Conservation (phyloP, 2,888 invertebrate genomes). For the Hanleya hanleyi region DNA sequence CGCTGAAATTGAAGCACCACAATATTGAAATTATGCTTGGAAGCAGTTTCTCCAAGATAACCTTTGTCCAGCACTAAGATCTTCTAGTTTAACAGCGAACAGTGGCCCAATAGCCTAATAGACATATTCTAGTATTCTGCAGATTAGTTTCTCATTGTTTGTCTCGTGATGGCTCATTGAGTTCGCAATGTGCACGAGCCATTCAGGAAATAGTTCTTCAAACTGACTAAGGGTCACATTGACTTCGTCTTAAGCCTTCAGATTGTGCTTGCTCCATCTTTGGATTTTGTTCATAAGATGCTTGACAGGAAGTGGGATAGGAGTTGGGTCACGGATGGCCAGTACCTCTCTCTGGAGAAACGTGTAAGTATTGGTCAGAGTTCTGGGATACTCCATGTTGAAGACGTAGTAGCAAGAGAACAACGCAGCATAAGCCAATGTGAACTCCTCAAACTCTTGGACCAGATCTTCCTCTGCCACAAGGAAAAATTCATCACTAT, state of each 20-base stretch:
- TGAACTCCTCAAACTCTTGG: constrained; percentile 68
- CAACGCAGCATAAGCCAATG: constrained; percentile 63
- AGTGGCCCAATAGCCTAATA: too few species aligned
- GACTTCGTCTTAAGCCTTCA: not conserved
- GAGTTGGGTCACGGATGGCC: constrained; percentile 50
- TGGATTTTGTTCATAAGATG: constrained; percentile 50
- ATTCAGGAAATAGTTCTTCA: too few species aligned
- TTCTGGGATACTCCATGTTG: constrained; percentile 66
- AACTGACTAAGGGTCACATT: too few species aligned
- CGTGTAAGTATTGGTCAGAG: constrained; percentile 61
- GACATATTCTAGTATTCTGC: too few species aligned
- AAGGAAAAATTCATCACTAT: constrained; percentile 65
- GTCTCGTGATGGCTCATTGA: too few species aligned
- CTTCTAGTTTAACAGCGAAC: too few species aligned
- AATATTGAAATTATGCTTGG: too few species aligned
- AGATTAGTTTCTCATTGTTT: too few species aligned
- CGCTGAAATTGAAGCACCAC: too few species aligned
- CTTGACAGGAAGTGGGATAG: constrained; percentile 48
- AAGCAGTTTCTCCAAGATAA: too few species aligned
- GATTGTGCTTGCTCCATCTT: constrained; percentile 25
- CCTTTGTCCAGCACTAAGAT: too few species aligned
- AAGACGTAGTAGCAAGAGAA: constrained; percentile 68
- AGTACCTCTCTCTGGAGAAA: constrained; percentile 63
- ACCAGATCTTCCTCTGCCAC: constrained; percentile 64
- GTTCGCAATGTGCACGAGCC: too few species aligned